Conservation (phyloP, 2,113 vertebrate genomes). For the Phycodurus eques region DNA sequence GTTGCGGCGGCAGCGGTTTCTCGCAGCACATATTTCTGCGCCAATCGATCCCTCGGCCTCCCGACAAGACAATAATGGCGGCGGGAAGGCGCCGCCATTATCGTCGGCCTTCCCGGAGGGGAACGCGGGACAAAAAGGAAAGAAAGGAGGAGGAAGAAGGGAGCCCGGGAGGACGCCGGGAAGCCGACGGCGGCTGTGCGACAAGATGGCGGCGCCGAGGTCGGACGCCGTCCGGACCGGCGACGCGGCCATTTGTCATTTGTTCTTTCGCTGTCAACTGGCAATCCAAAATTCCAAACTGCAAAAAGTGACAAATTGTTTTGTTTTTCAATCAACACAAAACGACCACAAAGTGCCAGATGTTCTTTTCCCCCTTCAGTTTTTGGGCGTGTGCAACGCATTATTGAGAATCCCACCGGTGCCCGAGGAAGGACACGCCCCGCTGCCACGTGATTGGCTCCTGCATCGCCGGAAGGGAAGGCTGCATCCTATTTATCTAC, state of each 20-base stretch:
- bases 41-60: slow-evolving; percentile 95
- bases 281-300: no score
- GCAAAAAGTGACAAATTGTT: no score
- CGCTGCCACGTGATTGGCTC: no score
- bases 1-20: slow-evolving; percentile 92
- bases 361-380: no score
- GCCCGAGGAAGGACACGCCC: no score
- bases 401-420: no score
- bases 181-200: slow-evolving; percentile 14
- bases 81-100: slow-evolving; percentile 84
- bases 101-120: slow-evolving; percentile 83
- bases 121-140: slow-evolving; percentile 52
- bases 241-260: background rate
- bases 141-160: slow-evolving; percentile 53
- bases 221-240: background rate
- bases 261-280: background rate
- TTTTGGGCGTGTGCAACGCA: no score
- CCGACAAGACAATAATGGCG: slow-evolving; percentile 98
- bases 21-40: slow-evolving; percentile 94
- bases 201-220: slow-evolving; percentile 4
- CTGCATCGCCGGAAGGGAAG: no score
- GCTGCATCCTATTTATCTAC: no score
- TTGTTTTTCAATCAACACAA: no score
- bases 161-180: slow-evolving; percentile 10
- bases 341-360: no score